Base-by-base conservation (phyloP, 2,888 invertebrate species). In the Xylocampa areola region DNA sequence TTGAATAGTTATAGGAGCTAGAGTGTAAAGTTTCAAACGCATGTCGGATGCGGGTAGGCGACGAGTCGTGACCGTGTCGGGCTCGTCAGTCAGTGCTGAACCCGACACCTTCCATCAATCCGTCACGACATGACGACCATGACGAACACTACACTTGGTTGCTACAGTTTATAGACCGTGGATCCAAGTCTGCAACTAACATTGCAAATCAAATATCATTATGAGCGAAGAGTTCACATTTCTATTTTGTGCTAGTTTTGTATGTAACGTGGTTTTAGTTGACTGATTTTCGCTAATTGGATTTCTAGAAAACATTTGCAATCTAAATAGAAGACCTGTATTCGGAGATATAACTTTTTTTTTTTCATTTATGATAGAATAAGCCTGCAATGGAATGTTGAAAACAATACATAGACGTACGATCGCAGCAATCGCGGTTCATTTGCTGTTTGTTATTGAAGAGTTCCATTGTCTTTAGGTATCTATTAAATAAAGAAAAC, bases 61-160 rank as follows among this genome's bases (percentile, higher is more conserved):
- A 87, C 87, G 89, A 90, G 80, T 90, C 90, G 88, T 90, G 88
- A 90, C 89, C 79, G 83, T 72, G 87, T 80, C 86, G 80, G 66
- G 71, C 73, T 69, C 59, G 76, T 68, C 74, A 73, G 69, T 77
- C 74, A 68, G 68, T 62, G 75, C 71, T 76, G 66, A 72, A 79
- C 66, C 68, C 64, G 80, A 84, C 81, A 80, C 80, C 75, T 68
- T 54, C 66, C 50, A 76, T 68, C 78, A 68, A 86, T 86, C 88
- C 74, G 81, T 87, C 88, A 86, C 64, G 78, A 70, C 58, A 75
- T 81, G 82, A 85, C 77, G 69, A 73, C 82, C 86, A 80, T 87
- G 83, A 87, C 87, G 77, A 79, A 79, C 66, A 66, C 64, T 78
- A 82, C 65, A 75, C 80, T 70, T 71, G 71, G 57, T 52, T 66